phyloP scores from a whole-genome alignment of 2,888 invertebrate species.

The Oscheius sp. region DNA sequence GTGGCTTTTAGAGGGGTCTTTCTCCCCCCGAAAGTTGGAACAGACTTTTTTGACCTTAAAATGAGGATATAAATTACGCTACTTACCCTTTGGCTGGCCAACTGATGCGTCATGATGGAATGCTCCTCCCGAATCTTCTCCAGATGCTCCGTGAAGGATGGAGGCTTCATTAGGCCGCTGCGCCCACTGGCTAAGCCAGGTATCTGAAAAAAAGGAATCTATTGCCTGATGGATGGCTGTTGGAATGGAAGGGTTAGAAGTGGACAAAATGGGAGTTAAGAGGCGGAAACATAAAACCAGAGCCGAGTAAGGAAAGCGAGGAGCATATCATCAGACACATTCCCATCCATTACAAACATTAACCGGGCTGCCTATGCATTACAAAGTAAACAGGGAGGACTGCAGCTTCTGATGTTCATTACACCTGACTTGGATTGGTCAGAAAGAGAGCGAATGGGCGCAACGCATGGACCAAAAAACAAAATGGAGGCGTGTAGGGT shows the following conservation, averaged over 20 bases:
- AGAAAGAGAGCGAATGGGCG: neutral
- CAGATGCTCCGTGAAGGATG: constrained; percentile 46
- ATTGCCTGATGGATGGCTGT: neutral
- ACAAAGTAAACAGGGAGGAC: constrained; percentile 5
- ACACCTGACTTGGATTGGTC: neutral
- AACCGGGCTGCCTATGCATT: constrained; percentile 19
- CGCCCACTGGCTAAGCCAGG: neutral
- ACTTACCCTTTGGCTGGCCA: constrained; percentile 41
- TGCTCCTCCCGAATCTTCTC: constrained; percentile 57
- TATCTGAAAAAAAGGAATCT: neutral
- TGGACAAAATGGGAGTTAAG: neutral
- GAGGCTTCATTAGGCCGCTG: constrained; percentile 41
- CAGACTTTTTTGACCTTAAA: neutral
- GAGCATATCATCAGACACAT: constrained; percentile 17
- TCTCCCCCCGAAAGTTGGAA: neutral
- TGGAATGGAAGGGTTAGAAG: neutral
- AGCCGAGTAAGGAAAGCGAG: neutral
- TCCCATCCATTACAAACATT: constrained; percentile 29
- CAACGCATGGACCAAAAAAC: too few species aligned
- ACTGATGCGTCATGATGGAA: constrained; percentile 42
- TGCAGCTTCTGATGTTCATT: neutral
- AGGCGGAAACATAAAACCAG: neutral
- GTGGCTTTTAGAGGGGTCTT: neutral
- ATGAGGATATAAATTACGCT: neutral
- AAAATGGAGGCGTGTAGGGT: too few species aligned